Conservation (phyloP, 2,113 vertebrate genomes). For the Gavialis gangeticus region DNA sequence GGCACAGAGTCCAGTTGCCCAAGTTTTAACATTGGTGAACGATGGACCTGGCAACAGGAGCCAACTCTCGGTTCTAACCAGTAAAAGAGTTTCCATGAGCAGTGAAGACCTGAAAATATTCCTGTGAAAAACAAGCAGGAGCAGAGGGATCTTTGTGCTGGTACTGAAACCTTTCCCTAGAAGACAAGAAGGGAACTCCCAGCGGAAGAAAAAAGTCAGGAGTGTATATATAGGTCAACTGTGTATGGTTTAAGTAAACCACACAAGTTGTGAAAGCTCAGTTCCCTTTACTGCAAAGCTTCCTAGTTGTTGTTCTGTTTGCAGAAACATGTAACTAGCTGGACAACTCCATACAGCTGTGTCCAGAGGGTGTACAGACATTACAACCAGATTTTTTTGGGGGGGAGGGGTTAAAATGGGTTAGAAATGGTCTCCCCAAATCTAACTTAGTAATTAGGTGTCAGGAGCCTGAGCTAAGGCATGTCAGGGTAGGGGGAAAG, state of each 20-base stretch:
- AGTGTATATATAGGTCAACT: conserved; percentile 2
- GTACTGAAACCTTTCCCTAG: not conserved
- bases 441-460: too few species aligned
- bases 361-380: too few species aligned
- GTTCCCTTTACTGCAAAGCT: not conserved
- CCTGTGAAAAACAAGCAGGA: not conserved
- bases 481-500: too few species aligned
- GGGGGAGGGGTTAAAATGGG: too few species aligned
- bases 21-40: not conserved
- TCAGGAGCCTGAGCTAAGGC: too few species aligned
- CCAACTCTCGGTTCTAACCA: not conserved
- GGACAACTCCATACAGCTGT: not conserved
- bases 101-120: not conserved
- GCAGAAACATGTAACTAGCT: not conserved
- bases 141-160: not conserved
- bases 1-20: not conserved
- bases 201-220: not conserved
- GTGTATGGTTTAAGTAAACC: not conserved
- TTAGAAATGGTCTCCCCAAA: too few species aligned
- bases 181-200: not conserved
- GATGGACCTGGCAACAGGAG: conserved; percentile 31
- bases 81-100: not conserved
- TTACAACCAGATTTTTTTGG: too few species aligned
- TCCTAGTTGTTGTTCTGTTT: not conserved
- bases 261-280: not conserved